phyloP scores from a whole-genome alignment of 2,888 invertebrate genomes.

The Cotesia congregata region DNA sequence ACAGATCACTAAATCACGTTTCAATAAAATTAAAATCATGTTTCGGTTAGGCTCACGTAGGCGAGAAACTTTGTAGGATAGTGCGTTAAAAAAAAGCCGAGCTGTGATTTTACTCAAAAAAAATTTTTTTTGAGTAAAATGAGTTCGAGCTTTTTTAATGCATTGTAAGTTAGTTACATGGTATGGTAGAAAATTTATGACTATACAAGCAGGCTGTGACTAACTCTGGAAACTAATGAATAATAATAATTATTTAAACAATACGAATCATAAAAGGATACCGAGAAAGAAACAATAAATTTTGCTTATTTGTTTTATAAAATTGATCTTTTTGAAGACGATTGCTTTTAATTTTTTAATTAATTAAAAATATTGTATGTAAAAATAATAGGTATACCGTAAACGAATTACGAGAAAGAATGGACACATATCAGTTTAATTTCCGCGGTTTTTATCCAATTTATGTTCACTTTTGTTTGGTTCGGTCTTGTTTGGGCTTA shows the following conservation, averaged over 20 bases:
- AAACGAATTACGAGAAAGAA: slow-evolving; percentile 13
- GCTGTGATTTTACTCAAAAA: too few species aligned
- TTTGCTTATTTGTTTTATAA: neutral
- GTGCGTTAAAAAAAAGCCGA: too few species aligned
- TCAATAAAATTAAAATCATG: slow-evolving; percentile 30
- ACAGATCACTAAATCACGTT: slow-evolving; percentile 53
- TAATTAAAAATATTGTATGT: too few species aligned
- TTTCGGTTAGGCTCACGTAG: neutral
- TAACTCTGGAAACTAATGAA: slow-evolving; percentile 53
- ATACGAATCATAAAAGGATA: slow-evolving; percentile 1
- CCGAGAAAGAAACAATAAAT: neutral
- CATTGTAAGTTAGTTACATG: neutral
- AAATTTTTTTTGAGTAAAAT: neutral
- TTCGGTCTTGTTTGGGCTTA: neutral
- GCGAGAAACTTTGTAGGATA: too few species aligned
- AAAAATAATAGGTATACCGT: slow-evolving; percentile 20
- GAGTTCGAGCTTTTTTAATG: neutral
- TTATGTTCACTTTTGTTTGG: slow-evolving; percentile 4
- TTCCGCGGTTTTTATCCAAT: slow-evolving; percentile 3
- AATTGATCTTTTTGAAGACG: neutral
- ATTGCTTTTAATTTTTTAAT: too few species aligned
- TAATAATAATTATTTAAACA: slow-evolving; percentile 35
- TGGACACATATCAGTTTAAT: slow-evolving; percentile 38
- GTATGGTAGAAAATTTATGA: slow-evolving; percentile 27
- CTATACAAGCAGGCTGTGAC: slow-evolving; percentile 62